These are phyloP conservation scores for Bambusicola thoracicus DNA, from an alignment of 2,113 vertebrate genomes.

Conservation along the genomic window DNA sequence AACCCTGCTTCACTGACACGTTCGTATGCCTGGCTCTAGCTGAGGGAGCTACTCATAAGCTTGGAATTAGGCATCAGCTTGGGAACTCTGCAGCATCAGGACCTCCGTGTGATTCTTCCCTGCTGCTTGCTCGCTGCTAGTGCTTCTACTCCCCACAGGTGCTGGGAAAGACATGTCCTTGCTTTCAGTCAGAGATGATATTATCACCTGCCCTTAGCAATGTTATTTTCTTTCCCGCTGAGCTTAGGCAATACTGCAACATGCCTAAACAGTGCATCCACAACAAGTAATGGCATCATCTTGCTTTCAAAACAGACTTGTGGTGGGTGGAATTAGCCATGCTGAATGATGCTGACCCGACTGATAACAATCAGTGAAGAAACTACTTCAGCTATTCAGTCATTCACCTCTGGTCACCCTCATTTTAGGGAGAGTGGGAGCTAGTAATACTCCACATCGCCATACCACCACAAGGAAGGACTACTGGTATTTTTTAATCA, in stretches of 20 bases:
- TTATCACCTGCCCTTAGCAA: conserved; percentile 52
- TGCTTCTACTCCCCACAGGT: background rate
- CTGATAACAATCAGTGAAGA: conserved; percentile 47
- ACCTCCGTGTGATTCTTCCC: background rate
- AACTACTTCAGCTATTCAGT: conserved; percentile 46
- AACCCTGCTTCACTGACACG: background rate
- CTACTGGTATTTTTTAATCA: background rate
- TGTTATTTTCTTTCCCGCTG: conserved; percentile 45
- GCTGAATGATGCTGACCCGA: conserved; percentile 3
- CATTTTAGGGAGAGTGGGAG: background rate
- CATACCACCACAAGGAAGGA: background rate
- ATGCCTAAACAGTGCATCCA: conserved; percentile 68
- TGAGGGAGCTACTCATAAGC: background rate
- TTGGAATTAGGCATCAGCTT: background rate
- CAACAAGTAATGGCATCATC: conserved; percentile 57
- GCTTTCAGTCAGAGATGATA: conserved; percentile 45
- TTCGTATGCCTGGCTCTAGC: background rate
- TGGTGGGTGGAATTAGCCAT: conserved; percentile 59
- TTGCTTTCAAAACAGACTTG: conserved; percentile 69
- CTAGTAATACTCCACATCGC: background rate
- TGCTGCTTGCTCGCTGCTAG: background rate
- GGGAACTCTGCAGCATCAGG: background rate
- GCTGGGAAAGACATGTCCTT: conserved; percentile 22
- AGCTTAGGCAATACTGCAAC: conserved; percentile 58
- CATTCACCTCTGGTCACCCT: conserved; percentile 40